Base-by-base conservation (phyloP, 2,888 invertebrate species). In the Polydrusus pterygomalis region DNA sequence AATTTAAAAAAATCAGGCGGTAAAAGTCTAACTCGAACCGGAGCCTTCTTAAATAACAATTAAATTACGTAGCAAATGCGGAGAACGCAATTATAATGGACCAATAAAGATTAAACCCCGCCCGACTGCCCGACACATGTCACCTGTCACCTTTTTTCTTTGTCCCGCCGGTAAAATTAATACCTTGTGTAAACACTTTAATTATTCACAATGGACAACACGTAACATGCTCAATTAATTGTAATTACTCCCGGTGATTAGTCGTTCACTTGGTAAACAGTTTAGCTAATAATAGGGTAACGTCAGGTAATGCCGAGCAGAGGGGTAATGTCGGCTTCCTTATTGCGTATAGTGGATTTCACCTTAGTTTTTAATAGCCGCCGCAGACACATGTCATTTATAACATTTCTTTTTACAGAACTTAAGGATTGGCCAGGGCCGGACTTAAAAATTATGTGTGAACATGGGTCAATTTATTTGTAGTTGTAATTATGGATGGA, bases 51-150 rank as follows among this genome's bases (percentile, higher is more conserved):
- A 25, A 25, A 25, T 25, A 25, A 25, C 25, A 25, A 54, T 30
- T 13, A 25, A 54, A 30, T 25, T 54, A 54, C 25, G 30, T 54
- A 25, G 30, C 30, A 54, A 54, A 30, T 34, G 43, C 43, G 38
- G 38, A 70, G 47, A 63, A 38, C 45, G 63, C n/a, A 10, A 38
- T 34, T 15, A 15, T 51, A 70, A 63, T 68, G 62, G 20, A 68
- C 60, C 58, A 68, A 74, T 74, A 74, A 74, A 74, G 67, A 62
- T 68, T 47, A 65, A 54, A 60, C 60, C 74, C 49, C 74, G 62
- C 74, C 74, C 45, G 58, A 15, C 49, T 68, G 62, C 74, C 74
- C 45, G 58, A 15, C 47, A 64, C 58, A 34, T 58, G 67, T 51
- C 62, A 40, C 17, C n/a, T 30, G 45, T 62, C 67, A 67, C 43